These are phyloP conservation scores for Liparis tanakae DNA, from an alignment of 2,797 vertebrate genomes.

Conservation along the genomic window DNA sequence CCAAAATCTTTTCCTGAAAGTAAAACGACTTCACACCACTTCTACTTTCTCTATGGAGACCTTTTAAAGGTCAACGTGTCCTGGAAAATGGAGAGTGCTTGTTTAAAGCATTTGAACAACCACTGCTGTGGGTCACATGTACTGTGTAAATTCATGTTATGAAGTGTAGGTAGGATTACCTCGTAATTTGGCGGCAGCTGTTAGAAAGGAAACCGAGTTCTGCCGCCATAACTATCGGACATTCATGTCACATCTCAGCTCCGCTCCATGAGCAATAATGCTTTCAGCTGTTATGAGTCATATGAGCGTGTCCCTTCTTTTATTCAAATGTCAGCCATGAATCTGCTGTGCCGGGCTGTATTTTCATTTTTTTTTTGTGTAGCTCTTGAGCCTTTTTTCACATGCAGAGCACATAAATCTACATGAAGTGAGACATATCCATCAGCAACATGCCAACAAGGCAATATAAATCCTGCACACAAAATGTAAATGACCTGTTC, in stretches of 20 bases:
- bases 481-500: constrained; percentile 3
- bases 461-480: background rate
- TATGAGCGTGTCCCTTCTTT: constrained; percentile 9
- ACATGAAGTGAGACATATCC: constrained; percentile 25
- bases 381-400: background rate
- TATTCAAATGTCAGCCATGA: background rate
- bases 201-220: background rate
- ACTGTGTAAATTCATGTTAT: no score
- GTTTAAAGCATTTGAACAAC: constrained; percentile 17
- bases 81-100: constrained; percentile 7
- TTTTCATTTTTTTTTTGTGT: background rate
- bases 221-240: background rate
- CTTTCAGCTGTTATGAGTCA: constrained; percentile 9
- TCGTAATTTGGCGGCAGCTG: background rate
- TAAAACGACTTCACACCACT: background rate
- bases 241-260: constrained; percentile 12
- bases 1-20: background rate
- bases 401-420: background rate
- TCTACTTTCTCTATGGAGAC: background rate
- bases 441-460: constrained; percentile 25
- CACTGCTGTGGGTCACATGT: background rate
- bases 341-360: constrained; percentile 1
- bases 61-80: constrained; percentile 24
- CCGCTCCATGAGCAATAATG: background rate
- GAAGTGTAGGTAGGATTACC: background rate